phyloP scores from a whole-genome alignment of 2,797 vertebrate genomes.

The Rhinella marina region DNA sequence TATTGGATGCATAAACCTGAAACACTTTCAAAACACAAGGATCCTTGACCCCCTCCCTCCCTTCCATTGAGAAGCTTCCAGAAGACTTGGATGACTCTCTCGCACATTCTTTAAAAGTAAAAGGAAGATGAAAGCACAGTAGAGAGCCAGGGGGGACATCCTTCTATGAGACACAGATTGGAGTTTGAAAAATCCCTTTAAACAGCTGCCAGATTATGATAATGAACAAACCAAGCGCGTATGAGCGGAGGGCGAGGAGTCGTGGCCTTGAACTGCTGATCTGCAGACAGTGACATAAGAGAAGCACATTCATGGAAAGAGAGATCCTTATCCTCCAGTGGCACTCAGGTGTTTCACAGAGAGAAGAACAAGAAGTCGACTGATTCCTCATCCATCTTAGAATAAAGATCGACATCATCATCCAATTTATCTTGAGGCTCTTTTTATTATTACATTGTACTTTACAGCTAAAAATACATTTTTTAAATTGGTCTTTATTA shows the following conservation, averaged over 20 bases:
- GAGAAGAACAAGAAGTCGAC: not conserved
- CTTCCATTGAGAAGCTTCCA: not conserved
- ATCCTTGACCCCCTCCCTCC: not conserved
- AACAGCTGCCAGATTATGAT: slow-evolving; percentile 43
- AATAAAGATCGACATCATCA: not conserved
- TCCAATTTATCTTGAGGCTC: not conserved
- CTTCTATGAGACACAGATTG: slow-evolving; percentile 45
- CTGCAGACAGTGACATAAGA: slow-evolving; percentile 19
- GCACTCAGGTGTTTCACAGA: not conserved
- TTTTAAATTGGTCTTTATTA: no score
- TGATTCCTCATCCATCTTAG: not conserved
- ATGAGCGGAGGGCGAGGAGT: slow-evolving; percentile 1
- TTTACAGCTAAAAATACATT: no score
- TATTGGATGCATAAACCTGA: not conserved
- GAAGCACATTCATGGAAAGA: not conserved
- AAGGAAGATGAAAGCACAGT: slow-evolving; percentile 42
- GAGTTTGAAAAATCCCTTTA: slow-evolving; percentile 44
- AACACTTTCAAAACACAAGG: not conserved
- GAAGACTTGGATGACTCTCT: slow-evolving; percentile 17
- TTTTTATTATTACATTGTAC: no score
- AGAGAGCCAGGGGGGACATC: slow-evolving; percentile 35
- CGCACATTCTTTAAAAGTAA: slow-evolving; percentile 29
- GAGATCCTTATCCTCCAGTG: not conserved
- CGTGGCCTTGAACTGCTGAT: not conserved
- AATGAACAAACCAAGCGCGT: not conserved